These are phyloP conservation scores for Dryobota labecula DNA, from an alignment of 2,888 invertebrate species.

Conservation along the genomic window DNA sequence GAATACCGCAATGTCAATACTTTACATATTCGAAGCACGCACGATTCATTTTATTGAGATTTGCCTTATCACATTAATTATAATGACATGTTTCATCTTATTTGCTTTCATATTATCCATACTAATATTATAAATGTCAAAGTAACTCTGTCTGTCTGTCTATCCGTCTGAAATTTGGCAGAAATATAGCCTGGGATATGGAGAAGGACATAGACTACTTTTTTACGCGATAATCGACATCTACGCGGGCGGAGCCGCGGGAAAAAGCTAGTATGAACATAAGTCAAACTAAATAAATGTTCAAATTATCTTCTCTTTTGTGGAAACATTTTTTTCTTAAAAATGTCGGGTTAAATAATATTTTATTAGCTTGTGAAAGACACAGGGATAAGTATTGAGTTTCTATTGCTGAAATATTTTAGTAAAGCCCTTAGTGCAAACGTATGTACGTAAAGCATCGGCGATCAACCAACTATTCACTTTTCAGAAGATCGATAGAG, in stretches of 20 bases:
- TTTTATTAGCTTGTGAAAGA: slow-evolving; percentile 1
- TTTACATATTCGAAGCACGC: slow-evolving; percentile 18
- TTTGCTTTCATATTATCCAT: slow-evolving; percentile 37
- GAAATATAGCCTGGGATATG: too few relatives aligned
- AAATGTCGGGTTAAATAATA: neutral
- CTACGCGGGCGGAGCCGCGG: too few relatives aligned
- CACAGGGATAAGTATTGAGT: slow-evolving; percentile 8
- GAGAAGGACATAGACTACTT: too few relatives aligned
- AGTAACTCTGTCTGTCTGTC: too few relatives aligned
- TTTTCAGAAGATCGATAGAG: neutral
- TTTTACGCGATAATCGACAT: too few relatives aligned
- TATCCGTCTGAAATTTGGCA: too few relatives aligned
- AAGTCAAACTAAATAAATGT: slow-evolving; percentile 22
- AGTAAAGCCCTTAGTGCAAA: neutral
- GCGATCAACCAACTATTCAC: neutral
- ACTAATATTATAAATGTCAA: too few relatives aligned
- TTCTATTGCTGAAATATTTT: neutral
- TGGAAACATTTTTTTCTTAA: neutral
- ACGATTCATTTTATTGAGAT: slow-evolving; percentile 19
- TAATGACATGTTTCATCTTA: slow-evolving; percentile 28
- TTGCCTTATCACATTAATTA: slow-evolving; percentile 47
- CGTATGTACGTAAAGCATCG: neutral
- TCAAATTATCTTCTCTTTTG: slow-evolving; percentile 14
- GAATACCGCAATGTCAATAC: slow-evolving; percentile 1
- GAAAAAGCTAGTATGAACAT: too few relatives aligned